Percentiles rank a stretch among this genome's conserved stretches.
phyloP scores from a whole-genome alignment of 2,113 vertebrate species.

The Oncorhynchus tshawytscha region DNA sequence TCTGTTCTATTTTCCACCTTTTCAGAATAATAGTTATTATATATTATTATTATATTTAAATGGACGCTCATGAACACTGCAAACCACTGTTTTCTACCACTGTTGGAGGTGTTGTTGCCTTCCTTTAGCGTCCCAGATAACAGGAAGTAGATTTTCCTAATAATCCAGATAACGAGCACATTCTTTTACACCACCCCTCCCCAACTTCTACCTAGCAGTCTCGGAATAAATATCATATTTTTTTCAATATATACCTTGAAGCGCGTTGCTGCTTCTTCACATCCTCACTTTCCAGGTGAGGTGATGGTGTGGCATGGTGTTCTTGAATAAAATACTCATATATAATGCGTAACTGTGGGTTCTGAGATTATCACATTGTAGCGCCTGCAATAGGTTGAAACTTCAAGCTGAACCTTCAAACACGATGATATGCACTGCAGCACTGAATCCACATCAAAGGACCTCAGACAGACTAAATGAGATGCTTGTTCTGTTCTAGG shows the following conservation, averaged over 20 bases:
- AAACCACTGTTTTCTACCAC: too few relatives aligned
- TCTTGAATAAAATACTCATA: constrained; percentile 59
- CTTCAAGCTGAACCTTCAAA: constrained; percentile 70
- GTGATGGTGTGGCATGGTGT: neutral
- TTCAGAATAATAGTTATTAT: constrained; percentile 29
- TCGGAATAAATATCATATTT: constrained; percentile 20
- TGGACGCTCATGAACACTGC: constrained; percentile 4
- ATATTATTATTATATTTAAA: constrained; percentile 25
- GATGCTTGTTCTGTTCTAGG: constrained; percentile 58
- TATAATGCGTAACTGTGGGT: constrained; percentile 64
- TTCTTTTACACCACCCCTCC: too few relatives aligned
- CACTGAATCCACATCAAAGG: constrained; percentile 70
- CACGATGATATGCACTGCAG: constrained; percentile 65
- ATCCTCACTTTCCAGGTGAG: constrained; percentile 50
- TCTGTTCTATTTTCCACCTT: constrained; percentile 22
- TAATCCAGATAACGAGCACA: too few relatives aligned
- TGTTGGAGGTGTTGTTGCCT: too few relatives aligned
- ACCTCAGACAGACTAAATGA: constrained; percentile 56
- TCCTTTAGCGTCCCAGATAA: too few relatives aligned
- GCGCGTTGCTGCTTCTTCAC: constrained; percentile 52
- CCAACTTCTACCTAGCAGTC: constrained; percentile 10
- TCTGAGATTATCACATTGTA: constrained; percentile 69
- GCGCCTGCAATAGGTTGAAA: constrained; percentile 67
- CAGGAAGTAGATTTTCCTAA: too few relatives aligned
- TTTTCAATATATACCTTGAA: constrained; percentile 65